Evolutionary conservation across 2,888 invertebrate genomes (phyloP), one percentile per base, ranked within the genome.

Genomic region (Plebejus anna): DNA sequence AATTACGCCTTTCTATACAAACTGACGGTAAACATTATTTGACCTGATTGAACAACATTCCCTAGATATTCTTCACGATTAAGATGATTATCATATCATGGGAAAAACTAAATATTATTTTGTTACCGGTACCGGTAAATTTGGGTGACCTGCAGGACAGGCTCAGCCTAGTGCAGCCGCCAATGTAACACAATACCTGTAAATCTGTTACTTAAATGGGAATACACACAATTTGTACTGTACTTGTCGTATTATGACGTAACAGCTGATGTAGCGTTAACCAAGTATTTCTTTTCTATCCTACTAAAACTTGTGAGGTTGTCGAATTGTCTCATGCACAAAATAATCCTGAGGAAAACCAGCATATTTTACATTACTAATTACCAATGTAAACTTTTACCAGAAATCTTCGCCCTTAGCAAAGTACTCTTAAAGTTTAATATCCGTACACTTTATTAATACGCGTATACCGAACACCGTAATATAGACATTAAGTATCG

Each of bases 31-130:
- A 59, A 28, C 61, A 11, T 22, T 61, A 61, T 2, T 61, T 9
- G 61, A 61, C 61, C 61, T 61, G 61, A 61, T 61, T 61, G 28
- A 22, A 61, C 28, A 61, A 28, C 59, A 28, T 61, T 28, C 61
- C 61, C 11, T 61, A 28, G 61, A 28, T 61, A 59, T 59, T 59
- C 9, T 57, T 59, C 2, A 59, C 7, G 22, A 59, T 59, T n/a
- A 59, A 59, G 61, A 61, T 61, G 61, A 28, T 28, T 28, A 61
- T 61, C 61, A 4, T 61, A 28, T 28, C 28, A 61, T 61, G 28
- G 61, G 61, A 61, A 61, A 28, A 61, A 61, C 61, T 28, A 59
- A 59, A 22, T 22, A 22, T 22, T 22, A 22, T 22, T 59, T 59
- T 4, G 55, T 16, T 55, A 55, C 22, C 22, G 22, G 22, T 22